Conservation (phyloP, 2,888 invertebrate genomes). For the Agriopis leucophaearia region DNA sequence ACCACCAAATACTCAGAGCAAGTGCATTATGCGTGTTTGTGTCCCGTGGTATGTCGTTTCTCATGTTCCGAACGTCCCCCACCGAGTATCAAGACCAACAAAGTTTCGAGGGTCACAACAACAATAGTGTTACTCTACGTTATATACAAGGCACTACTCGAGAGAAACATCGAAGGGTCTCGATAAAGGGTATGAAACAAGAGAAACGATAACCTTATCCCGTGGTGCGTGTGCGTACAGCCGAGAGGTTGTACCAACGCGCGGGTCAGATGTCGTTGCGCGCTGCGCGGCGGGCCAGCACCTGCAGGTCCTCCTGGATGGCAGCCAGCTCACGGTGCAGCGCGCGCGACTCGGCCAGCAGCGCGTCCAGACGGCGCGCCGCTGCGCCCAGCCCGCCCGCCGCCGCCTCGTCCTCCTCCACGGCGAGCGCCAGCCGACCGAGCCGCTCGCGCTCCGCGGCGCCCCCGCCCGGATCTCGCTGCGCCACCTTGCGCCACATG, state of each 20-base stretch:
- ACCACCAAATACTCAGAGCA: background rate
- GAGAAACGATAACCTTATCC: slow-evolving; percentile 2
- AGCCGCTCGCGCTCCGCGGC: slow-evolving; percentile 73
- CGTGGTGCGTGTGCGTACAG: slow-evolving; percentile 29
- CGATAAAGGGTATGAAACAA: background rate
- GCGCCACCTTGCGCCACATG: slow-evolving; percentile 52
- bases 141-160: background rate
- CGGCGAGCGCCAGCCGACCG: slow-evolving; percentile 76
- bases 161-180: background rate
- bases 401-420: slow-evolving; percentile 72
- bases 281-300: slow-evolving; percentile 80
- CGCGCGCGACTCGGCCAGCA: slow-evolving; percentile 78
- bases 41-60: slow-evolving; percentile 1
- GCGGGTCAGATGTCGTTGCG: slow-evolving; percentile 77
- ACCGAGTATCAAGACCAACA: background rate
- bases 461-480: slow-evolving; percentile 57
- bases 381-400: slow-evolving; percentile 69
- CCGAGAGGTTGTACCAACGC: slow-evolving; percentile 57
- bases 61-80: background rate
- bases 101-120: background rate
- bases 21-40: slow-evolving; percentile 8
- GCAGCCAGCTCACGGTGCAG: slow-evolving; percentile 80
- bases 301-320: slow-evolving; percentile 84
- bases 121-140: background rate
- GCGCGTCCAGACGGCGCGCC: slow-evolving; percentile 73